Percentiles rank a stretch among this genome's conserved stretches.
Evolutionary conservation across 2,888 invertebrate genomes (phyloP).

Genomic region (Andricus curvator): DNA sequence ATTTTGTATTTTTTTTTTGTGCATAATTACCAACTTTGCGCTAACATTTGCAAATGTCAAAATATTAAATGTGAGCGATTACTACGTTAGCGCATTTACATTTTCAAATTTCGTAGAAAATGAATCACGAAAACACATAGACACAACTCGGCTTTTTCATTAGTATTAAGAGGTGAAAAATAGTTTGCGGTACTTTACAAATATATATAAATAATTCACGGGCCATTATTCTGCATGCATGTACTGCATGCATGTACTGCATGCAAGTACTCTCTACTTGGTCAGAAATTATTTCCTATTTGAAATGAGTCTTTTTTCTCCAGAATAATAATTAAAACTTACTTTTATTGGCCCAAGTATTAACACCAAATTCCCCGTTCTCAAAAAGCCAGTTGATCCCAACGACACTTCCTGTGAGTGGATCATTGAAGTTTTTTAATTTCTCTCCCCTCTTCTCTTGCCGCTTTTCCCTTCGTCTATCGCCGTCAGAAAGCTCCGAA

Average conservation of each 20-base stretch:
- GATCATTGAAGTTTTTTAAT: constrained; percentile 70
- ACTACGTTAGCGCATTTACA: too few species aligned
- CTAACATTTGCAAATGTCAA: too few species aligned
- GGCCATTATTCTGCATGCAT: neutral
- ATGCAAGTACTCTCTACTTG: neutral
- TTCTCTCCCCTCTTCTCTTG: constrained; percentile 61
- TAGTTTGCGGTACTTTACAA: neutral
- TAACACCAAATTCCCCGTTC: constrained; percentile 67
- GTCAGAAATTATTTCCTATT: neutral
- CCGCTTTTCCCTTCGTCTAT: constrained; percentile 65
- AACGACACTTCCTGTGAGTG: constrained; percentile 79
- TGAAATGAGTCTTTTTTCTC: neutral
- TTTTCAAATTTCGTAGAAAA: too few species aligned
- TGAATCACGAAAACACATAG: neutral
- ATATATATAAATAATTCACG: neutral
- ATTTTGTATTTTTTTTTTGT: too few species aligned
- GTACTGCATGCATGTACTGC: neutral
- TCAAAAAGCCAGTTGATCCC: constrained; percentile 85
- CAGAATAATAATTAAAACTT: constrained; percentile 50
- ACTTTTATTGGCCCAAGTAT: constrained; percentile 74
- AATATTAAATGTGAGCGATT: too few species aligned
- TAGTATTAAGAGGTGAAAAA: neutral
- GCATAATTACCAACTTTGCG: too few species aligned
- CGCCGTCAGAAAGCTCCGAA: constrained; percentile 72
- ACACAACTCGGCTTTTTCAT: neutral